These are phyloP conservation scores for Pogonophryne albipinna DNA, from an alignment of 2,797 vertebrate species.

Conservation along the genomic window DNA sequence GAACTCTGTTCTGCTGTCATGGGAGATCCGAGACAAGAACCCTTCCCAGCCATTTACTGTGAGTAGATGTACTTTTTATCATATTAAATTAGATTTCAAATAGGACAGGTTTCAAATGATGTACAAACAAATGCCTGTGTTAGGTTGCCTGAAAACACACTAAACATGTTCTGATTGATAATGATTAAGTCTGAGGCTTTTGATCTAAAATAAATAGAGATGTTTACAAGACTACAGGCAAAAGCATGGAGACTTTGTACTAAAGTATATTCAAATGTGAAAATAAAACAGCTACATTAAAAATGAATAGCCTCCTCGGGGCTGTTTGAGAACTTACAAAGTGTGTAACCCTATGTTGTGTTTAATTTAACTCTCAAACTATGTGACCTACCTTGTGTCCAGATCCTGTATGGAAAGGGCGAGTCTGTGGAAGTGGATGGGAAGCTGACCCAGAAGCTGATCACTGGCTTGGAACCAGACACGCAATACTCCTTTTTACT, in stretches of 20 bases:
- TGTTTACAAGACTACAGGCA: not conserved
- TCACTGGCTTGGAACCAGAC: slow-evolving; percentile 93
- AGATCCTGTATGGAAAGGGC: slow-evolving; percentile 97
- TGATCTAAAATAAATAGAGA: slow-evolving; percentile 7
- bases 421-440: slow-evolving; percentile 96
- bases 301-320: not conserved
- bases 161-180: not conserved
- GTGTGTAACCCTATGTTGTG: not conserved
- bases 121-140: not conserved
- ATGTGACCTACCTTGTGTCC: slow-evolving; percentile 17
- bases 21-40: slow-evolving; percentile 97
- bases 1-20: slow-evolving; percentile 95
- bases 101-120: not conserved
- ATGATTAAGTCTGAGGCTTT: slow-evolving; percentile 13
- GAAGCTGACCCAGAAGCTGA: slow-evolving; percentile 93
- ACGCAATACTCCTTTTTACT: slow-evolving; percentile 96
- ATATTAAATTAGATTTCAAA: not conserved
- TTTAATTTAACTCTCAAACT: not conserved
- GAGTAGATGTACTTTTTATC: slow-evolving; percentile 66
- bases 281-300: slow-evolving; percentile 5
- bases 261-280: not conserved
- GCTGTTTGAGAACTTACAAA: not conserved
- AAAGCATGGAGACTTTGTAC: slow-evolving; percentile 10
- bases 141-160: not conserved
- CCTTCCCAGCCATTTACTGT: slow-evolving; percentile 96